phyloP scores from a whole-genome alignment of 2,888 invertebrate genomes.

The Perizoma flavofasciatum region DNA sequence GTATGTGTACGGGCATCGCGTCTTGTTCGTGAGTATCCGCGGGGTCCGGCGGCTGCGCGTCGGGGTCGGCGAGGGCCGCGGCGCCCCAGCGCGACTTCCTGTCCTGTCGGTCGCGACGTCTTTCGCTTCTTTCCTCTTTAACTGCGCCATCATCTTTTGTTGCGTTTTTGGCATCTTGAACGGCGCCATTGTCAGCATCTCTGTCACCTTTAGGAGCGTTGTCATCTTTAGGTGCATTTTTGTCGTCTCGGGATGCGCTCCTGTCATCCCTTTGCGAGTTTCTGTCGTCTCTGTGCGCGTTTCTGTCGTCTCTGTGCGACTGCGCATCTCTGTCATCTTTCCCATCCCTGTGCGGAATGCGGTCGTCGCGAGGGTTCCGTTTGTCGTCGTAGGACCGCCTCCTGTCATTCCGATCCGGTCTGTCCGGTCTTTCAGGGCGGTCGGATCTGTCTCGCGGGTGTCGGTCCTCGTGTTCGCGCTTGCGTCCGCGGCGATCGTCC shows the following conservation, averaged over 20 bases:
- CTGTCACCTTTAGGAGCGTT: slow-evolving; percentile 28
- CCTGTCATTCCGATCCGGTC: slow-evolving; percentile 50
- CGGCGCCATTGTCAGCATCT: not conserved
- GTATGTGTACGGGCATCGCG: slow-evolving; percentile 11
- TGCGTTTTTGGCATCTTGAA: slow-evolving; percentile 3
- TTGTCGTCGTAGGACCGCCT: slow-evolving; percentile 30
- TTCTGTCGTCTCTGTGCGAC: slow-evolving; percentile 19
- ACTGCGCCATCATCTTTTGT: not conserved
- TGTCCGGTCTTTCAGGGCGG: not conserved
- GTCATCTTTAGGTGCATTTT: slow-evolving; percentile 26
- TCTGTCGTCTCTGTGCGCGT: slow-evolving; percentile 32
- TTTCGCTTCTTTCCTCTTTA: slow-evolving; percentile 18
- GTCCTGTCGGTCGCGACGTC: slow-evolving; percentile 47
- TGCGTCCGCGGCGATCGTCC: slow-evolving; percentile 48
- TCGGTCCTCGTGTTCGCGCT: slow-evolving; percentile 36
- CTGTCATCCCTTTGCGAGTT: slow-evolving; percentile 18
- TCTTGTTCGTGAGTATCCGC: slow-evolving; percentile 1
- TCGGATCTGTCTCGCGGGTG: slow-evolving; percentile 19
- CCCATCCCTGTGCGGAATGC: slow-evolving; percentile 14
- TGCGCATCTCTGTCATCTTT: slow-evolving; percentile 9
- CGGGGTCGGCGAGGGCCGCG: slow-evolving; percentile 45
- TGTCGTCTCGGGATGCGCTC: slow-evolving; percentile 22
- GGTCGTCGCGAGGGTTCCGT: slow-evolving; percentile 14
- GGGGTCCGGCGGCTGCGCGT: not conserved
- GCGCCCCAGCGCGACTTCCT: slow-evolving; percentile 77